Evolutionary conservation across 2,113 vertebrate species (phyloP), one percentile per base, ranked within the genome.

Genomic region (Ptilonorhynchus violaceus): DNA sequence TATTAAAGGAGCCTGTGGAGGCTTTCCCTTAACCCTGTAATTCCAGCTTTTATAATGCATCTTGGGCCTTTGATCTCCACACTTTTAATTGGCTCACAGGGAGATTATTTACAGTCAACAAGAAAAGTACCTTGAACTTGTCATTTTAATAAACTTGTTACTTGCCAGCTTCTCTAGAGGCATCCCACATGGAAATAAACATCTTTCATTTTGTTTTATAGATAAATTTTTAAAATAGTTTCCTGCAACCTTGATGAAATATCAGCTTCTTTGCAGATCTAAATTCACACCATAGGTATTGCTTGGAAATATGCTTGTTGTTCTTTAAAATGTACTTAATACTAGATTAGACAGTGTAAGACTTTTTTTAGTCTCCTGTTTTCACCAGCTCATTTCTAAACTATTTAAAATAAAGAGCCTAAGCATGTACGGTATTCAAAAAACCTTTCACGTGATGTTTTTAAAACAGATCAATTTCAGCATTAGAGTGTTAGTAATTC

Each of bases 391-490:
- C 77, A 75, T 97, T 98, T 98, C 96, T 96, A 95, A 97, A 94
- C 92, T 86, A 92, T 98, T 98, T 96, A 95, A 98, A 98, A 96
- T 97, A 97, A 98, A 97, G 89, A 97, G 44, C 64, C 96, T 94
- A 93, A 89, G 80, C 66, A 85, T 96, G 92, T 97, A 86, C 96
- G 96, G 91, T 97, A 97, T 98, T 98, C 97, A 92, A 98, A 94
- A 98, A 98, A 94, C 80, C 94, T 96, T 97, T 97, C 96, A 97
- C 90, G 87, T 97, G 90, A 95, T 97, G 96, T 98, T 98, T 98
- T 97, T 96, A 95, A 98, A 98, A 98, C 96, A 98, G 96, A 97
- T 97, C 96, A 96, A 93, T 98, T 98, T 98, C 95, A 96, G 84
- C 95, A 97, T 98, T 98, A 97, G 97, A 96, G 88, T 97, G 93